Evolutionary conservation across 2,113 vertebrate species (phyloP), one percentile per base, ranked within the genome.

Genomic region (Hyperoodon ampullatus): DNA sequence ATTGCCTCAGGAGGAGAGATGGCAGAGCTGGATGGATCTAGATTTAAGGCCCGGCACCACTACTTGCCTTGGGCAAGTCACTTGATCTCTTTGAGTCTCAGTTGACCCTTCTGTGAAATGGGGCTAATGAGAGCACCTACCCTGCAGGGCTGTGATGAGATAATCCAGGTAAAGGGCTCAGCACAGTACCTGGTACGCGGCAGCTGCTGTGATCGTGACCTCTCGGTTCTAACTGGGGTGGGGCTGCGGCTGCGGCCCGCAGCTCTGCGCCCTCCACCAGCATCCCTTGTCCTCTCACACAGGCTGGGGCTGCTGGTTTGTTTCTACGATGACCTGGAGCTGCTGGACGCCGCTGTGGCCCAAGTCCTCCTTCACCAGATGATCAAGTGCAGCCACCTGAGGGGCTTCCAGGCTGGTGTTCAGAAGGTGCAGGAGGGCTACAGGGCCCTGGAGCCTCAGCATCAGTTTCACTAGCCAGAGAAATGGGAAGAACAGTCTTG

Each of bases 271-370:
- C 55, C 47, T n/a, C 63, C 5, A 1, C 18, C 58, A 84, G 50
- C 19, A 4, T n/a, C 58, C 18, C 87, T 78, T 24, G 21, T 98
- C 42, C 98, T 82, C 70, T 42, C 55, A 2, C 39, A 0, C 72
- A 99, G 99, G 96, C 86, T 99, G 39, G 99, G 99, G 18, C 97
- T 99, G 71, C 95, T 99, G 95, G 98, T 99, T 93, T 99, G 99
- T 94, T 99, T 99, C 98, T 99, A 99, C 68, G 91, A 98, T 75
- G 97, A 98, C 68, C 89, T 98, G 97, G 98, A 98, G 71, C 92
- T 98, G 95, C 98, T 98, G 97, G 98, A 99, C 5, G 93, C 98
- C 0, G 33, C 82, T 5, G 94, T 98, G 83, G 99, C 99, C 35
- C 98, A 86, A 60, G 98, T 98, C 77, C 97, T 99, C 16, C 99